These are phyloP conservation scores for Lasius fuliginosus DNA, from an alignment of 2,888 invertebrate species.

Conservation along the genomic window DNA sequence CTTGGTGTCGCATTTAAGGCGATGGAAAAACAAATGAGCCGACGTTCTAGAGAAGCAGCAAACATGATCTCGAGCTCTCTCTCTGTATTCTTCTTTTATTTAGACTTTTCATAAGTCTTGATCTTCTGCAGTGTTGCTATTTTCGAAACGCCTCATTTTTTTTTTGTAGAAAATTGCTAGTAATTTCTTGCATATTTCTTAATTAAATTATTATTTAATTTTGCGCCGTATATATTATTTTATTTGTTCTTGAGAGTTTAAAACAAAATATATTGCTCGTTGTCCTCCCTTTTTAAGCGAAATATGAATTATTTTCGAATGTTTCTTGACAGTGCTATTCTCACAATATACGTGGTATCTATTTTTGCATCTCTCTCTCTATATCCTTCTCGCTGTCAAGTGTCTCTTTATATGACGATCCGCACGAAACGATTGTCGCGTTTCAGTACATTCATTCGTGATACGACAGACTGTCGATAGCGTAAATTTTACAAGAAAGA, in stretches of 20 bases:
- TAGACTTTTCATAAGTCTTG: background rate
- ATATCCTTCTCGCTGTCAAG: constrained; percentile 32
- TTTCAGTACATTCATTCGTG: constrained; percentile 35
- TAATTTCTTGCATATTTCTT: background rate
- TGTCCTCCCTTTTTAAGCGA: background rate
- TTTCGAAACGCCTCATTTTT: background rate
- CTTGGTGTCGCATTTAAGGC: constrained; percentile 40
- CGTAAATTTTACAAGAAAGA: constrained; percentile 49
- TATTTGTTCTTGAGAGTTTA: background rate
- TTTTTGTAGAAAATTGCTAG: background rate
- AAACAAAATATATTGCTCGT: constrained; percentile 18
- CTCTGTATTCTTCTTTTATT: constrained; percentile 10
- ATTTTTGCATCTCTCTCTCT: constrained; percentile 31
- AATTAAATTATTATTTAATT: constrained; percentile 16
- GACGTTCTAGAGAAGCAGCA: constrained; percentile 16
- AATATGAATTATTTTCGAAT: constrained; percentile 42
- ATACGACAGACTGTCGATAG: constrained; percentile 50
- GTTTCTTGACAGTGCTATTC: constrained; percentile 8
- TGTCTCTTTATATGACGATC: constrained; percentile 44
- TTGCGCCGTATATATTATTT: background rate
- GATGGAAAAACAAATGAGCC: constrained; percentile 58
- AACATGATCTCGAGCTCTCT: constrained; percentile 21
- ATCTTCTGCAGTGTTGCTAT: background rate
- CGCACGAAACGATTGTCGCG: constrained; percentile 49
- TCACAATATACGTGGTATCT: constrained; percentile 2